phyloP scores from a whole-genome alignment of 2,888 invertebrate genomes.

The Dynastes hyllus region DNA sequence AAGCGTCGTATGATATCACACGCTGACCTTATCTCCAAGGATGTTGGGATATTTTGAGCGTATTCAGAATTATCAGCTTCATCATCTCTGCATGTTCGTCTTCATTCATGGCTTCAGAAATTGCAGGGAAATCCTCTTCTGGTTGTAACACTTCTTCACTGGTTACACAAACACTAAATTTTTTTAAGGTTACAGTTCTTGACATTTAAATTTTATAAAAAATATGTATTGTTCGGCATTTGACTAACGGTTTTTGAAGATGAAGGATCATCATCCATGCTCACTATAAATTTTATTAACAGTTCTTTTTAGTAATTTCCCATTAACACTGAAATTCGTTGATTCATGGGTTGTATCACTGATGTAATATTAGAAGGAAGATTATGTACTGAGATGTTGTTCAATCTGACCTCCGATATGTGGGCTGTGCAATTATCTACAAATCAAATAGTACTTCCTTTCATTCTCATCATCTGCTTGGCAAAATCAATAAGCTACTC shows the following conservation, averaged over 20 bases:
- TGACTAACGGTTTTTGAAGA: not conserved
- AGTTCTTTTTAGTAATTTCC: not conserved
- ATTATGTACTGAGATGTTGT: not conserved
- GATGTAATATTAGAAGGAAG: not conserved
- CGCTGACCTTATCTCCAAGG: not conserved
- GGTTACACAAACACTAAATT: not conserved
- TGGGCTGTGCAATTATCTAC: not conserved
- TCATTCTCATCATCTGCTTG: too few species aligned
- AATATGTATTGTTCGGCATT: not conserved
- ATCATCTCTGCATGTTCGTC: not conserved
- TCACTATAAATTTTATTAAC: too few species aligned
- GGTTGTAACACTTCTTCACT: slow-evolving; percentile 1
- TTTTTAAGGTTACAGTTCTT: not conserved
- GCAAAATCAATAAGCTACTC: too few species aligned
- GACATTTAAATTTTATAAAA: too few species aligned
- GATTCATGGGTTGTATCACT: not conserved
- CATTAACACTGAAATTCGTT: not conserved
- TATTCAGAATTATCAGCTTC: not conserved
- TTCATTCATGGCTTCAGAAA: not conserved
- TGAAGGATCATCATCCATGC: too few species aligned
- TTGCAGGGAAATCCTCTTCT: slow-evolving; percentile 4
- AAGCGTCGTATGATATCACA: too few species aligned
- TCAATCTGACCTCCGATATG: not conserved
- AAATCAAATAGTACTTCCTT: too few species aligned
- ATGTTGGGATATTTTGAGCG: not conserved